These are phyloP conservation scores for Andrena minutula DNA, from an alignment of 2,888 invertebrate species.

Conservation along the genomic window DNA sequence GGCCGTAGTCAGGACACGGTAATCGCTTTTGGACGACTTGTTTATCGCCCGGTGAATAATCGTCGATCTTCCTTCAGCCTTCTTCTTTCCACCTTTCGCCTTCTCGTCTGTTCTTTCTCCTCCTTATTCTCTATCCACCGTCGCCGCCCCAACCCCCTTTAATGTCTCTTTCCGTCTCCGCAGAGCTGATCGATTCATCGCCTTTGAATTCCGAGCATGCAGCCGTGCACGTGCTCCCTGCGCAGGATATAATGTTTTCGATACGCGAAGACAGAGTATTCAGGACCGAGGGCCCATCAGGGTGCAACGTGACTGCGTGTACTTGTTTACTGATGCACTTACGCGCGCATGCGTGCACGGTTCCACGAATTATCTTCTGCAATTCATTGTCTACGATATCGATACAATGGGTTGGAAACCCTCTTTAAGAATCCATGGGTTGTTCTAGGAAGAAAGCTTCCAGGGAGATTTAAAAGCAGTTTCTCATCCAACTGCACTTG, in stretches of 20 bases:
- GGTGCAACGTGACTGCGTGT: conserved; percentile 35
- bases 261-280: conserved; percentile 34
- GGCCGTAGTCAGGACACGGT: conserved; percentile 49
- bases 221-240: conserved; percentile 42
- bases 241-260: conserved; percentile 38
- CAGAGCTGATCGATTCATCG: conserved; percentile 57
- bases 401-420: background rate
- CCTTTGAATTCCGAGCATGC: conserved; percentile 60
- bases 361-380: conserved; percentile 6
- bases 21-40: conserved; percentile 71
- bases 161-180: conserved; percentile 33
- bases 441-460: background rate
- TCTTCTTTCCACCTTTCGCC: background rate
- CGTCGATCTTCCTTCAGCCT: conserved; percentile 11
- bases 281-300: conserved; percentile 24
- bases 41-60: conserved; percentile 65
- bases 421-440: background rate
- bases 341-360: background rate
- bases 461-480: background rate
- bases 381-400: background rate
- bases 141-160: conserved; percentile 1
- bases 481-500: background rate
- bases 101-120: background rate
- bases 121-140: conserved; percentile 11
- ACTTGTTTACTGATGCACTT: conserved; percentile 31